Percentiles rank a stretch among this genome's conserved stretches.
Conservation (phyloP, 2,888 invertebrate genomes). For the Physocephala rufipes region DNA sequence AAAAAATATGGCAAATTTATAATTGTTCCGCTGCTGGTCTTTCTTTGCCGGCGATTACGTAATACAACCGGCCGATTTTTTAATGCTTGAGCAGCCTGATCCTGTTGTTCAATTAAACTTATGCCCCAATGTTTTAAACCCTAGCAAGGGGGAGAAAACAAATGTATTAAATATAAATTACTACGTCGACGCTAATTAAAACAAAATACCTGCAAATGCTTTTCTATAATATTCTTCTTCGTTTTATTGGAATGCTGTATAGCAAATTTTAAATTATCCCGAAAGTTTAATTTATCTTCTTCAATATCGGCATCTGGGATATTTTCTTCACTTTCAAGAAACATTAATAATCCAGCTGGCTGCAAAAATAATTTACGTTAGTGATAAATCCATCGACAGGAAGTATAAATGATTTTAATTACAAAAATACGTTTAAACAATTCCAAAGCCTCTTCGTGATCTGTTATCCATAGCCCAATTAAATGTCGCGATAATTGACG, state of each 20-base stretch:
- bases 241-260: conserved; percentile 78
- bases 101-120: conserved; percentile 65
- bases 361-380: conserved; percentile 57
- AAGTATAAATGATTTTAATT: conserved; percentile 52
- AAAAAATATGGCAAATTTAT: conserved; percentile 82
- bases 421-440: conserved; percentile 89
- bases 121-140: conserved; percentile 75
- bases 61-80: conserved; percentile 87
- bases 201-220: conserved; percentile 76
- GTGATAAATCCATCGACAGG: neutral
- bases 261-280: conserved; percentile 96
- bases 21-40: conserved; percentile 61
- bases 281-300: conserved; percentile 76
- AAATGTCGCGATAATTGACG: conserved; percentile 93
- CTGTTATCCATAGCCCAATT: conserved; percentile 95
- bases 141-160: conserved; percentile 46
- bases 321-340: conserved; percentile 86
- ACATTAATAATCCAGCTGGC: conserved; percentile 92
- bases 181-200: neutral
- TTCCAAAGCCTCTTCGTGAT: conserved; percentile 89
- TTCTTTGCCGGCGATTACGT: conserved; percentile 79
- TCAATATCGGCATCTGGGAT: conserved; percentile 74
- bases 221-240: conserved; percentile 80
- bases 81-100: conserved; percentile 60
- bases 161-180: conserved; percentile 5